Base-by-base conservation (phyloP, 2,888 invertebrate genomes). In the Idaea straminata region DNA sequence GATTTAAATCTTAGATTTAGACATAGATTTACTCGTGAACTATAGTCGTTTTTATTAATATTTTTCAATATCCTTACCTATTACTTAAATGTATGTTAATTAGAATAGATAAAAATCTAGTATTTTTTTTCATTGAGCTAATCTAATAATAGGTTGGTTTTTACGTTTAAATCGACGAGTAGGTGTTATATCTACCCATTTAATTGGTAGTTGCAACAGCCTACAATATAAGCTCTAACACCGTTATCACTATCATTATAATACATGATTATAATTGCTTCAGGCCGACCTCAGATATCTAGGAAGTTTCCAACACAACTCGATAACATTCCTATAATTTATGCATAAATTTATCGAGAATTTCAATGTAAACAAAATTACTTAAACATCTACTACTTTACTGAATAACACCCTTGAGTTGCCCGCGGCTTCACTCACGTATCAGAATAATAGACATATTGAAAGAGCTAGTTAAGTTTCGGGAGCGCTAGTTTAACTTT, bases 401-500 rank as follows among this genome's bases (percentile, higher is more conserved):
- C 73, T 70, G 78, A 86, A 84, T 83, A 80, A 81, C 82, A 82
- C 80, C 81, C 83, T 81, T 77, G 73, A 68, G 72, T 72, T 63
- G 84, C 87, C 80, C 66, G 73, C 64, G 81, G 87, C 84, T 73
- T 72, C 75, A 72, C 77, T 78, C 77, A 81, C 79, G 80, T 78
- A 75, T 75, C 77, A 81, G 79, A 77, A 83, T 87, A 85, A 83
- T 83, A 81, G 80, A 83, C 80, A 79, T 80, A 84, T 85, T 83
- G 81, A 84, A 81, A 83, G 76, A 74, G 78, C 76, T 47, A 47
- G 5, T 10, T 47, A 47, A 47, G 47, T 47, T n/a, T n/a, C n/a
- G n/a, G n/a, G n/a, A n/a, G n/a, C n/a, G n/a, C n/a, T n/a, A n/a
- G n/a, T n/a, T n/a, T n/a, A n/a, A n/a, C n/a, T n/a, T n/a, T n/a